Conservation (phyloP, 2,113 vertebrate species). For the Thamnophis sirtalis region DNA sequence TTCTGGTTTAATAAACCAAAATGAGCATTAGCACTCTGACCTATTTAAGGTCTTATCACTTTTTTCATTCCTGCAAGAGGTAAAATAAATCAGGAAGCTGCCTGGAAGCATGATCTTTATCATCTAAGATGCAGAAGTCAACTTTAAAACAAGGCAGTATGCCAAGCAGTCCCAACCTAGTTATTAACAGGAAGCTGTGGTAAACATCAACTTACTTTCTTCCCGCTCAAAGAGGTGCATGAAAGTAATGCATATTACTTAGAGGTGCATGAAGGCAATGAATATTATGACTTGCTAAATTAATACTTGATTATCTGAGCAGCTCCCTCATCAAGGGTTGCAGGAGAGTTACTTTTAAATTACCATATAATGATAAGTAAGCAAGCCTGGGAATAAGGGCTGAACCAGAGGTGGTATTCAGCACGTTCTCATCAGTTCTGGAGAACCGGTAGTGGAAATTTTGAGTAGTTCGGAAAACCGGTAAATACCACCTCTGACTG, state of each 20-base stretch:
- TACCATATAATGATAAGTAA: not conserved
- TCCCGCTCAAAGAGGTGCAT: not conserved
- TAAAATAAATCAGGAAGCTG: not conserved
- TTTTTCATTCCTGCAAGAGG: not conserved
- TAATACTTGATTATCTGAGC: not conserved
- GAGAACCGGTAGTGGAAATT: no score
- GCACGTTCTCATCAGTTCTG: no score
- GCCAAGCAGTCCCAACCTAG: not conserved
- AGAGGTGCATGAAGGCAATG: not conserved
- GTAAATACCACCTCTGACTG: no score
- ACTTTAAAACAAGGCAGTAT: not conserved
- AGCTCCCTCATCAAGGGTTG: not conserved
- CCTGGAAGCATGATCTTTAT: not conserved
- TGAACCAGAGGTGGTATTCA: not conserved
- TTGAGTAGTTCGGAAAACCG: no score
- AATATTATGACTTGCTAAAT: not conserved
- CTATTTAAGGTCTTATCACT: not conserved
- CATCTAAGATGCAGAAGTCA: not conserved
- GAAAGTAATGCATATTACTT: not conserved
- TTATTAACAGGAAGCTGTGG: not conserved
- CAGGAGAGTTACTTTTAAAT: not conserved
- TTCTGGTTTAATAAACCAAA: not conserved
- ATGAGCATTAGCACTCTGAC: not conserved
- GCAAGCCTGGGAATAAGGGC: not conserved
- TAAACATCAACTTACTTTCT: not conserved